These are phyloP conservation scores for Zaprionus obscuricornis DNA, from an alignment of 2,888 invertebrate genomes.

Conservation along the genomic window DNA sequence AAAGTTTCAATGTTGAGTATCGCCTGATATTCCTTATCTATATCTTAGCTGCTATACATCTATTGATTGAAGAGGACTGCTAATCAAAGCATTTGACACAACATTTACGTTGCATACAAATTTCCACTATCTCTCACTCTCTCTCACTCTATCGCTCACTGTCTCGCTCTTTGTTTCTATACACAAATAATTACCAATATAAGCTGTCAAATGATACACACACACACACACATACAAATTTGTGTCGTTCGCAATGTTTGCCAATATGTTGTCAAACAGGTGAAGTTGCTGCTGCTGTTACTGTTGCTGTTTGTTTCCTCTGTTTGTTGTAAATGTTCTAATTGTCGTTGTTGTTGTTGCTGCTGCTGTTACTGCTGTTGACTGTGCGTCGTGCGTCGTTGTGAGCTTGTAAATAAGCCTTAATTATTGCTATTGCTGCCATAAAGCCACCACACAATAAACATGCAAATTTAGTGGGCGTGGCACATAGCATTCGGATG, in stretches of 20 bases:
- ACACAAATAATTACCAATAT: conserved; percentile 73
- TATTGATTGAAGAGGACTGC: conserved; percentile 7
- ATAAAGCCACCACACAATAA: conserved; percentile 77
- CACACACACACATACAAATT: conserved; percentile 28
- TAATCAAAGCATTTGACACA: conserved; percentile 56
- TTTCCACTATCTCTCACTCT: background rate
- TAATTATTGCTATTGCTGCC: conserved; percentile 74
- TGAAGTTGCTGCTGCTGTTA: conserved; percentile 20
- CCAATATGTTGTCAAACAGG: conserved; percentile 59
- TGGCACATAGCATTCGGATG: conserved; percentile 24
- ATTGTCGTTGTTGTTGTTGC: conserved; percentile 23
- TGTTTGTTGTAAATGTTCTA: conserved; percentile 6
- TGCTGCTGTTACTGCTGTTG: conserved; percentile 26
- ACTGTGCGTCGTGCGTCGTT: conserved; percentile 35
- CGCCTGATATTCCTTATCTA: too few relatives aligned
- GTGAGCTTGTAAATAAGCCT: conserved; percentile 76
- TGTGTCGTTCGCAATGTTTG: conserved; percentile 53
- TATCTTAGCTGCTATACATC: too few relatives aligned
- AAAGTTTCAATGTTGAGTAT: too few relatives aligned
- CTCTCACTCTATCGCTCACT: conserved; percentile 1
- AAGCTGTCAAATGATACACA: conserved; percentile 60
- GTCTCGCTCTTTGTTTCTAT: conserved; percentile 34
- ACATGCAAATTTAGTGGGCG: conserved; percentile 65
- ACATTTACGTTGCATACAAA: background rate
- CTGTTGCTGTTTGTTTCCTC: conserved; percentile 10